phyloP scores from a whole-genome alignment of 2,113 vertebrate genomes.

The Symphodus melops region DNA sequence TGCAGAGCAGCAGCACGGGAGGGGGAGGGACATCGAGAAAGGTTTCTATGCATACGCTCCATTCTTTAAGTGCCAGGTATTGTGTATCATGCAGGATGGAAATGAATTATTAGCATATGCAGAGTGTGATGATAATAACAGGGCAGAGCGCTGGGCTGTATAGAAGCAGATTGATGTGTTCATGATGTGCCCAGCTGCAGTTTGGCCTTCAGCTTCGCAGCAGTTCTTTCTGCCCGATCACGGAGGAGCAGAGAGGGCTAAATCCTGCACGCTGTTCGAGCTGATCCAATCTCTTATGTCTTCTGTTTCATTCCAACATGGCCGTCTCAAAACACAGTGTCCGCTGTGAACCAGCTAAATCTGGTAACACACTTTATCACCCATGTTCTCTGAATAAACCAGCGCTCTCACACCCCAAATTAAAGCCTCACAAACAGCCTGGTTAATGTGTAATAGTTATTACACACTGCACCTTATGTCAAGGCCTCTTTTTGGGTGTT shows the following conservation, averaged over 20 bases:
- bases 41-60: slow-evolving; percentile 10
- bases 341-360: neutral
- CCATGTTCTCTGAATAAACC: neutral
- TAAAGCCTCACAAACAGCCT: neutral
- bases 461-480: no score
- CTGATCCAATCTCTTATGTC: slow-evolving; percentile 16
- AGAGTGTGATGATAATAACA: slow-evolving; percentile 30
- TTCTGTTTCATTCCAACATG: neutral
- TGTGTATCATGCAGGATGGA: slow-evolving; percentile 6
- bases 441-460: no score
- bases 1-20: neutral
- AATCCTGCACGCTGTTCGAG: neutral
- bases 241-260: neutral
- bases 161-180: slow-evolving; percentile 25
- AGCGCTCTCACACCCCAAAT: neutral
- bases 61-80: slow-evolving; percentile 26
- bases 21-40: slow-evolving; percentile 14
- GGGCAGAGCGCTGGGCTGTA: slow-evolving; percentile 14
- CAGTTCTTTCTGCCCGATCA: slow-evolving; percentile 8
- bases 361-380: neutral
- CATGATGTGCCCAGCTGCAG: slow-evolving; percentile 26
- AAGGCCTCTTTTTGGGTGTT: no score
- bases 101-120: slow-evolving; percentile 34
- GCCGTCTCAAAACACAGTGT: neutral
- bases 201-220: slow-evolving; percentile 2